Base-by-base conservation (phyloP, 2,888 invertebrate genomes). In the Watsonalla binaria region DNA sequence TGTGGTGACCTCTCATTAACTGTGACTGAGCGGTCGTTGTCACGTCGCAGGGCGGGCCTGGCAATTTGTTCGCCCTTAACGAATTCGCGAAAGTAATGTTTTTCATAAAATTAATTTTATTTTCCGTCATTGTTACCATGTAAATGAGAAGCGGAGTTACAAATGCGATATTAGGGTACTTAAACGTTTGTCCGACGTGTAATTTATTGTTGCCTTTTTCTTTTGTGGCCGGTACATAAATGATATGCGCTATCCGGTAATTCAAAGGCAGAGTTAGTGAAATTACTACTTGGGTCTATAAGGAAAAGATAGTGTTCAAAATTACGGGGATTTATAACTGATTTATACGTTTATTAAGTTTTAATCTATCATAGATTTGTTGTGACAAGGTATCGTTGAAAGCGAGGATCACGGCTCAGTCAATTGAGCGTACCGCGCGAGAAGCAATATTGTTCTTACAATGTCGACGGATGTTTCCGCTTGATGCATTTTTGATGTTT, bases 401-500 rank as follows among this genome's bases (percentile, higher is more conserved):
- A 5, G 42, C 5, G 37, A 37, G 8, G 42, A 42, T 42, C 42
- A 42, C 42, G 62, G 73, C 72, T 77, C 71, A 80, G 69, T 74
- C 70, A 58, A 68, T 58, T 59, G 54, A 63, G 61, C 63, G 53
- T 52, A 63, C 68, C 70, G 75, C 77, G 76, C 77, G 78, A 83
- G 83, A 80, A 81, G 77, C 80, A 82, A 87, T 85, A 87, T 86
- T 83, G 82, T 78, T 81, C 77, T 75, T 76, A 84, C 82, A 86
- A 81, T 86, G 82, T 84, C 81, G 80, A 78, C 77, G 78, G 79
- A 84, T 86, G 83, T 88, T 90, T 90, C 90, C 90, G 90, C 90
- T 86, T 90, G 90, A 90, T 90, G 90, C 90, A 90, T 90, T 90
- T 90, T 90, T 90, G 90, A 90, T 90, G 90, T 90, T 90, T 90